These are phyloP conservation scores for Epistrophe grossulariae DNA, from an alignment of 2,888 invertebrate species.

Conservation along the genomic window DNA sequence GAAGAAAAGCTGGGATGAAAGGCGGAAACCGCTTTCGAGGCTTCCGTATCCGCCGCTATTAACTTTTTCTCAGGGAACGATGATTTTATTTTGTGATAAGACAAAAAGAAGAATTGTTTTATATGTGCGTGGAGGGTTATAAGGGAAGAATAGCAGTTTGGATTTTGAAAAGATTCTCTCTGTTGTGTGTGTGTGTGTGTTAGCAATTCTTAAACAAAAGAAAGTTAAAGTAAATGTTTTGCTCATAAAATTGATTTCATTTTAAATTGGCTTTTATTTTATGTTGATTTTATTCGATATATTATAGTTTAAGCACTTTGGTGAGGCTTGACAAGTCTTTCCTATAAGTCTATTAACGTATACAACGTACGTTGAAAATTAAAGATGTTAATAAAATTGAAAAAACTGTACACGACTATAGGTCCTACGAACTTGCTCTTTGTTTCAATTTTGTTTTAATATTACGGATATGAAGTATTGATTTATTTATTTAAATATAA, in stretches of 20 bases:
- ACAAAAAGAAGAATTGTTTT: conserved; percentile 54
- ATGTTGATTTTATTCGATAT: background rate
- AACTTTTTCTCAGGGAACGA: conserved; percentile 39
- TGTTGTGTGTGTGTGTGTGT: background rate
- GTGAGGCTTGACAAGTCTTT: background rate
- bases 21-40: conserved; percentile 71
- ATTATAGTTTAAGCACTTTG: background rate
- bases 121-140: background rate
- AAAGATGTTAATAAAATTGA: background rate
- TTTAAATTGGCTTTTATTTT: conserved; percentile 27
- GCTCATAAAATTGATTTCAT: conserved; percentile 10
- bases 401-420: background rate
- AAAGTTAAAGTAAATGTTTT: conserved; percentile 14
- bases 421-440: no score
- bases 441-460: no score
- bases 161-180: conserved; percentile 39
- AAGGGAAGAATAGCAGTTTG: conserved; percentile 11
- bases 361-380: no score
- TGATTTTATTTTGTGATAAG: conserved; percentile 68
- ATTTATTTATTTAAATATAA: no score
- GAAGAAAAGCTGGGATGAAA: conserved; percentile 36
- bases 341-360: background rate
- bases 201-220: conserved; percentile 23
- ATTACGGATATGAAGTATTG: no score
- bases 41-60: conserved; percentile 73